These are phyloP conservation scores for Cancer borealis DNA, from an alignment of 2,888 invertebrate species.

Conservation along the genomic window DNA sequence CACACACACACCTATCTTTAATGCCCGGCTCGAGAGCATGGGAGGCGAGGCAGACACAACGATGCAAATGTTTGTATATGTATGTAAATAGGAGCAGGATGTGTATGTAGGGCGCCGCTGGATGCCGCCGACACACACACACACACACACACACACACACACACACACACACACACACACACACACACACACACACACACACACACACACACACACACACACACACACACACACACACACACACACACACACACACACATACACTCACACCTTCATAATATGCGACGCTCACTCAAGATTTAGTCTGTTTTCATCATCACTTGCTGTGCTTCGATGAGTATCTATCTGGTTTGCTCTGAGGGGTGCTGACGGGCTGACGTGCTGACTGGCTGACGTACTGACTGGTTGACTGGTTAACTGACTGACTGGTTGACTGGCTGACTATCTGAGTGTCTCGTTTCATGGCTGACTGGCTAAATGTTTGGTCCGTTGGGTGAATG, in stretches of 20 bases:
- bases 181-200: no score
- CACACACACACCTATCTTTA: background rate
- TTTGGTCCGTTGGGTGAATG: no score
- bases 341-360: background rate
- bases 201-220: no score
- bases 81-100: background rate
- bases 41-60: background rate
- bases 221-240: no score
- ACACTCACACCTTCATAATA: background rate
- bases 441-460: background rate
- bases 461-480: background rate
- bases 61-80: constrained; percentile 31
- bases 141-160: no score
- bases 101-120: background rate
- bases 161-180: no score
- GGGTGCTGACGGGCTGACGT: background rate
- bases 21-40: background rate
- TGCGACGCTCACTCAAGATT: background rate
- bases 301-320: background rate
- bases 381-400: background rate
- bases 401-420: background rate
- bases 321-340: background rate
- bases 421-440: background rate
- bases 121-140: background rate
- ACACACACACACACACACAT: no score